Evolutionary conservation across 2,888 invertebrate genomes (phyloP).

Genomic region (Hirudinaria manillensis): DNA sequence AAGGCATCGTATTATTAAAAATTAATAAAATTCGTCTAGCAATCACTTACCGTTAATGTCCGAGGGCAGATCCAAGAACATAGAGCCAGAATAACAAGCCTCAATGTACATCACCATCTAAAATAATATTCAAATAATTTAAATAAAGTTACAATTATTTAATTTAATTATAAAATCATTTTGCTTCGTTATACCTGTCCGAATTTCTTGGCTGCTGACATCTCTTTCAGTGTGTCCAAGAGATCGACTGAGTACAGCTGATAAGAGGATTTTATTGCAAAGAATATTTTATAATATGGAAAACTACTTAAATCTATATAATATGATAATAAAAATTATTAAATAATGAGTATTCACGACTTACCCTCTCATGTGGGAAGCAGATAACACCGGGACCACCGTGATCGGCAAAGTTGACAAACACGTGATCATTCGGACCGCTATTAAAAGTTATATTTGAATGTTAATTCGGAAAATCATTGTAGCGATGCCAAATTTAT

Average conservation of each 20-base stretch:
- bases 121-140: not conserved
- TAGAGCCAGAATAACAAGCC: constrained; percentile 63
- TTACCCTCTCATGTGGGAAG: constrained; percentile 55
- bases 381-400: constrained; percentile 60
- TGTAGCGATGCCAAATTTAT: too few species aligned
- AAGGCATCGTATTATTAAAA: too few species aligned
- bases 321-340: not conserved
- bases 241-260: constrained; percentile 53
- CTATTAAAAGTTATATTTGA: constrained; percentile 40
- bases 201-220: constrained; percentile 55
- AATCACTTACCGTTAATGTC: constrained; percentile 57
- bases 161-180: not conserved
- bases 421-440: constrained; percentile 60
- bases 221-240: constrained; percentile 48
- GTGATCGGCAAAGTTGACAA: constrained; percentile 63
- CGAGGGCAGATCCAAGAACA: constrained; percentile 59
- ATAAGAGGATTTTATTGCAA: not conserved
- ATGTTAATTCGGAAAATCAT: too few species aligned
- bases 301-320: not conserved
- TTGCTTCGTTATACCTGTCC: constrained; percentile 49
- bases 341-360: not conserved
- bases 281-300: not conserved
- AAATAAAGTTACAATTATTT: not conserved
- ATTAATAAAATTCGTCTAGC: too few species aligned
- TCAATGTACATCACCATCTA: constrained; percentile 62